Evolutionary conservation across 2,113 vertebrate genomes (phyloP), one percentile per base, ranked within the genome.

Genomic region (Tiliqua scincoides): DNA sequence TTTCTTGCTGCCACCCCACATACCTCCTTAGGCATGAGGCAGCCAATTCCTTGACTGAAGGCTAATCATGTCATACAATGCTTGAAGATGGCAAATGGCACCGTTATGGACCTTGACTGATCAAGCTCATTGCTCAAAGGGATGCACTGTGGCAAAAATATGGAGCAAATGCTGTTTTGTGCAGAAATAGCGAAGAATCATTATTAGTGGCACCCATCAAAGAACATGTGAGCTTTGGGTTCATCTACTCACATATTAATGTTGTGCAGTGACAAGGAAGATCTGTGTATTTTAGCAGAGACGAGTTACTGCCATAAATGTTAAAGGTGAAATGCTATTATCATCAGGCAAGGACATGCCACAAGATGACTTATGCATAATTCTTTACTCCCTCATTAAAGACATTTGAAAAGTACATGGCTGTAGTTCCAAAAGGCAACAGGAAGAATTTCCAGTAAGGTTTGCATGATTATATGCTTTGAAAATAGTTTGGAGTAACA

Each of bases 51-150:
- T 30, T 68, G n/a, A 23, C 83, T 68, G 43, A 43, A 77, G 63
- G 43, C 87, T 92, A 89, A 90, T 90, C 87, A 89, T 87, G 32
- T 76, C 79, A 70, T 1, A 2, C 71, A 82, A 61, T 65, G 21
- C 14, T 32, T 43, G 57, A 88, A 79, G 80, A 87, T 85, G 35
- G 82, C 85, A 93, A 87, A 11, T 71, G 21, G 86, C 68, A 48
- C 35, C 54, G 76, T 72, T n/a, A 73, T 67, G 30, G 57, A 43
- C 35, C 57, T 76, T 27, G 68, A 43, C 52, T 85, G 30, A 79
- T 65, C 73, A 84, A 84, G 18, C n/a, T 78, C 37, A 25, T 59
- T 68, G 76, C 35, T 76, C 52, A 40, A 76, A 68, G 30, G 30
- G 68, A 40, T 25, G 14, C 37, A 5, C 32, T 61, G 25, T 25